Conservation (phyloP, 1,140 invertebrate species). For the Brachystomella parvula region DNA sequence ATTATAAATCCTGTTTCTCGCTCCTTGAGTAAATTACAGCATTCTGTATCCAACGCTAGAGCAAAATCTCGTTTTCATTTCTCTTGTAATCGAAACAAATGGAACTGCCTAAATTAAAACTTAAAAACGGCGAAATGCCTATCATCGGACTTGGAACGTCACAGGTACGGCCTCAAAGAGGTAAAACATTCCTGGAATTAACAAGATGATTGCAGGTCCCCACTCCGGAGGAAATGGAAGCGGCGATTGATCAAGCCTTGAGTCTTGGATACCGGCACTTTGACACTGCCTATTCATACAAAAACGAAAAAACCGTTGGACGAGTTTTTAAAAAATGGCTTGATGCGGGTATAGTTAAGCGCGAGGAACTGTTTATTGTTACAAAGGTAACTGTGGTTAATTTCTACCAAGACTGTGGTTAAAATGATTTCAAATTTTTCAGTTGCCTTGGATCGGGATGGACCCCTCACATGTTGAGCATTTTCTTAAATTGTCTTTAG, state of each 20-base stretch:
- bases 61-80: too few relatives aligned
- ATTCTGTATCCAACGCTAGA: too few relatives aligned
- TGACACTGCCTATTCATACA: conserved; percentile 41
- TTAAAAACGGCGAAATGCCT: not conserved
- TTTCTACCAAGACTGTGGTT: not conserved
- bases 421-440: not conserved
- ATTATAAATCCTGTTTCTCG: too few relatives aligned
- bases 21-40: too few relatives aligned
- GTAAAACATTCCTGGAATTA: not conserved
- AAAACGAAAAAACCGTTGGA: conserved; percentile 42
- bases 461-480: not conserved
- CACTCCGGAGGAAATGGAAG: conserved; percentile 30
- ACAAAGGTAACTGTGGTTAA: conserved; percentile 45
- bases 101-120: not conserved
- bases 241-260: conserved; percentile 39
- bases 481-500: conserved; percentile 57
- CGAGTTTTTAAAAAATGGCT: conserved; percentile 40
- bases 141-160: not conserved
- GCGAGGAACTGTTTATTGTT: conserved; percentile 44
- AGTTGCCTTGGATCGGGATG: not conserved
- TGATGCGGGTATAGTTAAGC: conserved; percentile 40
- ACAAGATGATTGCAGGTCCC: conserved; percentile 4
- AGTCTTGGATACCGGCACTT: conserved; percentile 42
- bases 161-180: not conserved
- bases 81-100: not conserved